Percentiles rank a stretch among this genome's conserved stretches.
Conservation (phyloP, 2,113 vertebrate species). For the Eretmochelys imbricata region DNA sequence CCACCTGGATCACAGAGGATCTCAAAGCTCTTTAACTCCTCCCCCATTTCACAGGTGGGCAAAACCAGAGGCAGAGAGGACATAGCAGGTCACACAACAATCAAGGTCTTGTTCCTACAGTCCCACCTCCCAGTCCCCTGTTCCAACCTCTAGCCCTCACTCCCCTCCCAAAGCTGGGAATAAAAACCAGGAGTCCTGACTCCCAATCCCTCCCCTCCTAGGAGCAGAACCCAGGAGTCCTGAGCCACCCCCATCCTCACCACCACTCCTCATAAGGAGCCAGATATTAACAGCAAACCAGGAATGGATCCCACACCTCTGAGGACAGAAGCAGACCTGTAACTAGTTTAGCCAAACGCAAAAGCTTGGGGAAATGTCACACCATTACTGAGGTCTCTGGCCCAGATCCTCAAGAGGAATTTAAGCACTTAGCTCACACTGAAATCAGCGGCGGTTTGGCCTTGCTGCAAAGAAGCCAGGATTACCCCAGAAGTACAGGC, state of each 20-base stretch:
- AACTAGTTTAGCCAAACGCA: not conserved
- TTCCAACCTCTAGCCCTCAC: not conserved
- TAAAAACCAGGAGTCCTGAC: not conserved
- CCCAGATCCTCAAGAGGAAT: not conserved
- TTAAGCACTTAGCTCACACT: no score
- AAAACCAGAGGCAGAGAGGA: not conserved
- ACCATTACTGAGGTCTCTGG: not conserved
- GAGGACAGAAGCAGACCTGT: not conserved
- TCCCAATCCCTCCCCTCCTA: not conserved
- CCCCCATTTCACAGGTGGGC: not conserved
- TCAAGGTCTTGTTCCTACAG: not conserved
- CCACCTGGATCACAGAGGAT: not conserved
- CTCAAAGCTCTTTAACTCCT: not conserved
- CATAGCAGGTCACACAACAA: not conserved
- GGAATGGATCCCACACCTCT: not conserved
- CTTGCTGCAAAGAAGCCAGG: not conserved
- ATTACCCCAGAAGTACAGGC: not conserved
- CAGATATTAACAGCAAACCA: not conserved
- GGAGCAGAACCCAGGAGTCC: not conserved
- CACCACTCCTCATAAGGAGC: not conserved
- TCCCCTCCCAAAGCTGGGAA: not conserved
- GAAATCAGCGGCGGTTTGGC: not conserved
- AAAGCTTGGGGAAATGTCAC: no score
- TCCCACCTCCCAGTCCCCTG: no score
- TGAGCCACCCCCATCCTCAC: not conserved